Percentiles rank a stretch among this genome's conserved stretches.
Evolutionary conservation across 2,797 vertebrate species (phyloP).

Genomic region (Knipowitschia caucasica): DNA sequence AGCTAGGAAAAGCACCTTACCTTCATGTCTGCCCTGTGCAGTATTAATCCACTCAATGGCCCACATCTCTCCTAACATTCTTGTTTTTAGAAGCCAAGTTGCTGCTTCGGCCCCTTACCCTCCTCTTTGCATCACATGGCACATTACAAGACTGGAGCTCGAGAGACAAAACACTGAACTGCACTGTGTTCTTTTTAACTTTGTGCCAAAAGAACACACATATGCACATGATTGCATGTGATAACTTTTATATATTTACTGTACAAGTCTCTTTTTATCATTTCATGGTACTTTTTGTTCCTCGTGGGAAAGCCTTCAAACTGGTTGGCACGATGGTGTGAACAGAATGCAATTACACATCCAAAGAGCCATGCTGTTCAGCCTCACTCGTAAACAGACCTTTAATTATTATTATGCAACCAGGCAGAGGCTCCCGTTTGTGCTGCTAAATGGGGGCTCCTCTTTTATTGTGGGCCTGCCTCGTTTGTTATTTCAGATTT

Average conservation of each 20-base stretch:
- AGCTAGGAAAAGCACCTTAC: constrained; percentile 40
- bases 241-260: constrained; percentile 12
- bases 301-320: constrained; percentile 30
- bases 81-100: constrained; percentile 23
- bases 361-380: constrained; percentile 13
- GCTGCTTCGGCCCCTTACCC: constrained; percentile 18
- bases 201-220: background rate
- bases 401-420: constrained; percentile 44
- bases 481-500: constrained; percentile 7
- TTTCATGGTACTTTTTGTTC: background rate
- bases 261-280: background rate
- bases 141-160: constrained; percentile 23
- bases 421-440: constrained; percentile 16
- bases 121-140: constrained; percentile 52
- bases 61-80: constrained; percentile 33
- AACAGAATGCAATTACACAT: constrained; percentile 22
- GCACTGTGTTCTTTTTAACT: background rate
- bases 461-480: constrained; percentile 7
- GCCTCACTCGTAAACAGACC: constrained; percentile 30
- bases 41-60: constrained; percentile 21
- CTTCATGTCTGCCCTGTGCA: constrained; percentile 34
- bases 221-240: background rate
- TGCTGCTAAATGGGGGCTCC: constrained; percentile 20
- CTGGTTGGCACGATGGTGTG: constrained; percentile 6
- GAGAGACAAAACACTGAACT: background rate